These are phyloP conservation scores for Chelonia mydas DNA, from an alignment of 2,797 vertebrate species.

Conservation along the genomic window DNA sequence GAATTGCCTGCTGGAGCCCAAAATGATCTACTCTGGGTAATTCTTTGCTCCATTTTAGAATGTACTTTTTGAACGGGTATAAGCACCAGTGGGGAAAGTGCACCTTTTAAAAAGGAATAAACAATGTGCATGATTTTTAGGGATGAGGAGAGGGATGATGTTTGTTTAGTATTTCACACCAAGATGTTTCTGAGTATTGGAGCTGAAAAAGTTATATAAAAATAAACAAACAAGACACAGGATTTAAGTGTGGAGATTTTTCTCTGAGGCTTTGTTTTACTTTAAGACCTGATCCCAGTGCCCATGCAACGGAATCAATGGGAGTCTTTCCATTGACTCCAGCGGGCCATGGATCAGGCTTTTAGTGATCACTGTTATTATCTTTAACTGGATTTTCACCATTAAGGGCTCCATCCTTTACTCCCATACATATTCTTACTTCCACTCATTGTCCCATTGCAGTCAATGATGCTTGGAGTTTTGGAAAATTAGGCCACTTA, in stretches of 20 bases:
- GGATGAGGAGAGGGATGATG: background rate
- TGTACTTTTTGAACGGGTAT: background rate
- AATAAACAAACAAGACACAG: background rate
- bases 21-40: background rate
- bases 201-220: background rate
- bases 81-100: background rate
- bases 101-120: background rate
- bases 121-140: background rate
- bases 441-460: background rate
- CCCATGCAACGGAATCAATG: background rate
- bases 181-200: background rate
- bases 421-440: background rate
- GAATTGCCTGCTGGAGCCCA: background rate
- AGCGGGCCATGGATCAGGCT: slow-evolving; percentile 18
- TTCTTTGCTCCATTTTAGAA: background rate
- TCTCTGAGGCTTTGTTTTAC: background rate
- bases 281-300: background rate
- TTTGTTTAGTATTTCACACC: background rate
- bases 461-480: background rate
- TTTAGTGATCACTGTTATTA: background rate
- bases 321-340: slow-evolving; percentile 12
- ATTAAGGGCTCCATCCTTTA: background rate
- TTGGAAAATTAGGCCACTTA: background rate
- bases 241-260: background rate
- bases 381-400: background rate